Evolutionary conservation across 2,888 invertebrate genomes (phyloP).

Genomic region (Acanthosepion pharaonis): DNA sequence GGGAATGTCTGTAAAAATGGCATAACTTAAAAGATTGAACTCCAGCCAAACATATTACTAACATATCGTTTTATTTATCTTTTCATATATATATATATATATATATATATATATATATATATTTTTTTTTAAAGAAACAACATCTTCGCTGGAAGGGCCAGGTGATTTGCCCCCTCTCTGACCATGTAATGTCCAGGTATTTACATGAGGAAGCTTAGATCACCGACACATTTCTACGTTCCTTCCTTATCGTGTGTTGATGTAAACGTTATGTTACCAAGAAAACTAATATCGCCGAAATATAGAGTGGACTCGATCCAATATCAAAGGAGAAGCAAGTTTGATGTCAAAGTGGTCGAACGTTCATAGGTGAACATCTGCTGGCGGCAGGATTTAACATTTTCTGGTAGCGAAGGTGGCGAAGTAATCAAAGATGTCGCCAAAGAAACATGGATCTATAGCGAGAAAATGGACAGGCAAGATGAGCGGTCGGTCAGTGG

Average conservation of each 20-base stretch:
- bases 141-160: neutral
- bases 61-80: too few relatives aligned
- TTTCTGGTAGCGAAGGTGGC: neutral
- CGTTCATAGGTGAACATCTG: slow-evolving; percentile 33
- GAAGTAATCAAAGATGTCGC: neutral
- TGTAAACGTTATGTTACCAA: neutral
- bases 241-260: neutral
- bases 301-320: neutral
- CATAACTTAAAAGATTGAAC: neutral
- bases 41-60: neutral
- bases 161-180: neutral
- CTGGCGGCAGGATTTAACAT: neutral
- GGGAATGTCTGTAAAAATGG: neutral
- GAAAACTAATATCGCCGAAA: slow-evolving; percentile 5
- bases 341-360: slow-evolving; percentile 33
- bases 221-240: neutral
- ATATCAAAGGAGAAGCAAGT: neutral
- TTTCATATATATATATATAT: neutral
- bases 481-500: neutral
- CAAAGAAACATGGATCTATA: neutral
- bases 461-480: neutral
- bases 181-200: neutral
- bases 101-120: neutral
- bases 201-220: neutral
- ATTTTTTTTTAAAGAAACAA: neutral